Evolutionary conservation across 2,888 invertebrate species (phyloP), one percentile per base, ranked within the genome.

Genomic region (Xiphydria camelus): DNA sequence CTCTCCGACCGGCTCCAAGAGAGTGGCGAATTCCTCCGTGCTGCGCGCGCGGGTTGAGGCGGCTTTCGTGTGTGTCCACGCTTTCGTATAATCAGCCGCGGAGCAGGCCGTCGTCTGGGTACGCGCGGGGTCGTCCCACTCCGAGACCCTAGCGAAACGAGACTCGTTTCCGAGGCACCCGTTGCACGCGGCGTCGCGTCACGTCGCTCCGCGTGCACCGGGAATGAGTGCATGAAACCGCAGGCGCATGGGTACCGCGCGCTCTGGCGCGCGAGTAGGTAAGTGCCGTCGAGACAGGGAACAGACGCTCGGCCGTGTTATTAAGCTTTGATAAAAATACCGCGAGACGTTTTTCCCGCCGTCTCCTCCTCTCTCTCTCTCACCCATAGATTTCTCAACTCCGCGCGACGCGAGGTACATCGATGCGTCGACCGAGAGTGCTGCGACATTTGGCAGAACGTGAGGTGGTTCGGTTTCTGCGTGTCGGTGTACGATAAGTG

Each of bases 311-410:
- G 38, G 21, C 12, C 47, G 29, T 36, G 42, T 51, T 44, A 51
- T 51, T 52, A 44, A 53, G 44, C 19, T 29, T 41, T 23, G 41
- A 48, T 50, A 49, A 35, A 49, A 45, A 41, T 49, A 49, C 41
- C 41, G 14, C 26, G 26, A 26, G 14, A 26, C 26, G 5, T 14
- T 1, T 6, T 7, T 7, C 22, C 22, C 22, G 5, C 22, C 5
- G 7, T 7, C 22, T 22, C 22, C 22, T 7, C 10, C 10, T 7
- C 10, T 2, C 3, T 7, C 10, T 14, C 1, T 3, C 1, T 5
- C 26, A 26, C n/a, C 25, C 5, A 3, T n/a, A n/a, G n/a, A n/a
- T 25, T 10, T 6, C 40, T 29, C 36, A 26, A 40, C 23, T 32
- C 40, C 32, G 23, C 12, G 17, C 26, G 31, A 17, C 18, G 20